Conservation (phyloP, 1,140 invertebrate genomes). For the Wasmannia auropunctata region DNA sequence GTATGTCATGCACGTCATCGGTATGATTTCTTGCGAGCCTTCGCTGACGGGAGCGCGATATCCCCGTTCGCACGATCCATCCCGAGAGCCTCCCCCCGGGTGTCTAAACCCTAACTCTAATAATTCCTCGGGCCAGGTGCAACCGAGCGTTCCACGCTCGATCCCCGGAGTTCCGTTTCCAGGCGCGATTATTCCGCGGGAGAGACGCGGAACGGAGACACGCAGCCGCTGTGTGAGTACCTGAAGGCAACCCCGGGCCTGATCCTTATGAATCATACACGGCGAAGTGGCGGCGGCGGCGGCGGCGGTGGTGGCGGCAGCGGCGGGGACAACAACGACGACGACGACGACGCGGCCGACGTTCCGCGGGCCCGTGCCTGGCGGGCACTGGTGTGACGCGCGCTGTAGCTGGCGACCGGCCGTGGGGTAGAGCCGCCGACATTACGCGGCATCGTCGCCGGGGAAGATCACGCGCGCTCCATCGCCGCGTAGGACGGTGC, state of each 20-base stretch:
- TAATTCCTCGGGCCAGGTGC: not conserved
- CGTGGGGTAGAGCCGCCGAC: not conserved
- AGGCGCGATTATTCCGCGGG: not conserved
- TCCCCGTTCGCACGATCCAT: not conserved
- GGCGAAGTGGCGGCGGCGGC: not conserved
- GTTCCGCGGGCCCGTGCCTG: constrained; percentile 18
- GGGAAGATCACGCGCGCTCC: not conserved
- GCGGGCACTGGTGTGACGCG: constrained; percentile 13
- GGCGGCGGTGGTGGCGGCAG: not conserved
- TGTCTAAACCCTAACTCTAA: too few species aligned
- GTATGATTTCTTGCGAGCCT: not conserved
- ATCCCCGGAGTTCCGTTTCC: not conserved
- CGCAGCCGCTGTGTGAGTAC: not conserved
- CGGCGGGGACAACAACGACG: not conserved
- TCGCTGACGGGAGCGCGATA: not conserved
- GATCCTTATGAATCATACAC: constrained; percentile 46
- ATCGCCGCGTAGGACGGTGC: not conserved
- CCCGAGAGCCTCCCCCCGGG: too few species aligned
- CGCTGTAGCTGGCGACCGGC: not conserved
- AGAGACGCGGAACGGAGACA: not conserved
- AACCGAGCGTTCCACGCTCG: not conserved
- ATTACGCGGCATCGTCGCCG: constrained; percentile 41
- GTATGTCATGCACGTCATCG: not conserved
- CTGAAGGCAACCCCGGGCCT: not conserved
- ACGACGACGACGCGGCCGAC: not conserved